phyloP scores from a whole-genome alignment of 1,140 invertebrate genomes.

The Thaumatotibia leucotreta region DNA sequence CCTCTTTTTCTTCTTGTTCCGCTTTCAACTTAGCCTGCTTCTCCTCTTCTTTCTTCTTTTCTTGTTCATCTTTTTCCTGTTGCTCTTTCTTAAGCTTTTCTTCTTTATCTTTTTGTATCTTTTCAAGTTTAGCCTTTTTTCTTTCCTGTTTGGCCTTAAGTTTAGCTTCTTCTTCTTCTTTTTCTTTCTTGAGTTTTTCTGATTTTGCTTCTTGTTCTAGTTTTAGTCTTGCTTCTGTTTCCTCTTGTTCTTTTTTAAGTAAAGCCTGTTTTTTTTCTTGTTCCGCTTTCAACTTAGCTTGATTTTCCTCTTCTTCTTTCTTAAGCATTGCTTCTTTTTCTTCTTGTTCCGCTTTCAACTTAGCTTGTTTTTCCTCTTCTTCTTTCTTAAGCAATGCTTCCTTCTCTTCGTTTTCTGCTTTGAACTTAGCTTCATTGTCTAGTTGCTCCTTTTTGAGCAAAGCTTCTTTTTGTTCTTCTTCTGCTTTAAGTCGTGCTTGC shows the following conservation, averaged over 20 bases:
- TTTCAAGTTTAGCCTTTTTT: constrained; percentile 19
- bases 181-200: constrained; percentile 7
- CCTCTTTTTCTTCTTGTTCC: no score
- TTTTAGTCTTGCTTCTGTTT: constrained; percentile 22
- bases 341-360: constrained; percentile 30
- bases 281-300: constrained; percentile 21
- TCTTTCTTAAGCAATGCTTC: no score
- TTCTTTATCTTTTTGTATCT: no score
- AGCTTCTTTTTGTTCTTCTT: no score
- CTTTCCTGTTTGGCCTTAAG: constrained; percentile 23
- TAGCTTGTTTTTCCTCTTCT: constrained; percentile 24
- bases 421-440: no score
- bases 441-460: no score
- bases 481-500: no score
- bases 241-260: constrained; percentile 18
- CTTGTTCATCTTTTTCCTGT: constrained; percentile 28
- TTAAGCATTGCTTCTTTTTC: constrained; percentile 18
- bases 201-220: constrained; percentile 22
- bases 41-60: no score
- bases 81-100: constrained; percentile 28
- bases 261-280: constrained; percentile 26
- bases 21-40: no score
- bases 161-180: constrained; percentile 25
- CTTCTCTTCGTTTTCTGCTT: constrained; percentile 25
- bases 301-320: constrained; percentile 27